Conservation (phyloP, 1,140 invertebrate genomes). For the Ceratina japonica region DNA sequence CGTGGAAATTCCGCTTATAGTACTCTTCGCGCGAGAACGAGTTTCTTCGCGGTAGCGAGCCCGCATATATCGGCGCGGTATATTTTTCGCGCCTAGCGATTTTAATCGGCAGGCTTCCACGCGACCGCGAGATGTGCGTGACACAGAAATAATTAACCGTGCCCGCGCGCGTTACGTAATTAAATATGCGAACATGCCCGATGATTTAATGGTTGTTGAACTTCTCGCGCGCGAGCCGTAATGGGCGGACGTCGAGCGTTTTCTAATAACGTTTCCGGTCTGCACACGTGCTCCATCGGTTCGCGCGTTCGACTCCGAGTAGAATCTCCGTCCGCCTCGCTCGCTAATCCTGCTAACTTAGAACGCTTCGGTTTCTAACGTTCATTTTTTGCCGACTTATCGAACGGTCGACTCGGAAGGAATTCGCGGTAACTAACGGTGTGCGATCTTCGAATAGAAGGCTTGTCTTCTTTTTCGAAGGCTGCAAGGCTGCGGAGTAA, state of each 20-base stretch:
- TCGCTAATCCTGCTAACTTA: not conserved
- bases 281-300: not conserved
- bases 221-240: not conserved
- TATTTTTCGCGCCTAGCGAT: slow-evolving; percentile 1
- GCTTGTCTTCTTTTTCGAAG: slow-evolving; percentile 13
- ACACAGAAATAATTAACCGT: not conserved
- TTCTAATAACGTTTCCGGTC: slow-evolving; percentile 9
- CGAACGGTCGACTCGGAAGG: not conserved
- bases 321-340: not conserved
- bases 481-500: not conserved
- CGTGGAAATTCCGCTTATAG: too few species aligned
- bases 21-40: too few species aligned
- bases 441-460: not conserved
- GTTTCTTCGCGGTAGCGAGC: too few species aligned
- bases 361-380: not conserved
- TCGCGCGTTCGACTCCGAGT: not conserved
- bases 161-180: not conserved
- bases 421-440: too few species aligned
- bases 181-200: slow-evolving; percentile 14
- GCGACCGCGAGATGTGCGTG: slow-evolving; percentile 22
- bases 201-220: slow-evolving; percentile 30
- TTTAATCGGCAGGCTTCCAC: slow-evolving; percentile 17
- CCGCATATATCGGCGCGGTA: too few species aligned
- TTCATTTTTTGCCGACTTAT: not conserved
- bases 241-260: not conserved